A percentile compares a stretch with the other conserved stretches of the same genome.
These are phyloP conservation scores for Sebastes nivosus DNA, from an alignment of 2,797 vertebrate genomes.

Conservation along the genomic window DNA sequence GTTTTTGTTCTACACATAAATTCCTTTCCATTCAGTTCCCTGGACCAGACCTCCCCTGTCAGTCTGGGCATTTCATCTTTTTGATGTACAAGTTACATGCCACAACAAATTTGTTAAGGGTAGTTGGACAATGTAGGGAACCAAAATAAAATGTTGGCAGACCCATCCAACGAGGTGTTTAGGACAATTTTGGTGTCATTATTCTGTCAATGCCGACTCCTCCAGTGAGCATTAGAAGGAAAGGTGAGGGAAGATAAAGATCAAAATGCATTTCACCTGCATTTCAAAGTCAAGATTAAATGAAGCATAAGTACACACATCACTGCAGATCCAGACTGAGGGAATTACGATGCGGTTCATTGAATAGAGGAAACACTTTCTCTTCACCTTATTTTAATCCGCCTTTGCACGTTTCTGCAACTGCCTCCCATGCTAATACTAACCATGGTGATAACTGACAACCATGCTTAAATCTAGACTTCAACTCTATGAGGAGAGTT, in stretches of 20 bases:
- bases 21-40: neutral
- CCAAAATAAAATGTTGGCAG: slow-evolving; percentile 2
- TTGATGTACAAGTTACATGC: neutral
- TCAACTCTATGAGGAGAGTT: slow-evolving; percentile 33
- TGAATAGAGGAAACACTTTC: slow-evolving; percentile 44
- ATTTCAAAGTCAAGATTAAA: slow-evolving; percentile 57
- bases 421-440: slow-evolving; percentile 44
- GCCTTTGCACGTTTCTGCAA: slow-evolving; percentile 11
- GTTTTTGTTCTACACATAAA: neutral
- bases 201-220: slow-evolving; percentile 18
- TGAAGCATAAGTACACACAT: slow-evolving; percentile 50
- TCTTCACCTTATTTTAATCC: slow-evolving; percentile 36
- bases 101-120: slow-evolving; percentile 6
- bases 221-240: slow-evolving; percentile 16
- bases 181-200: slow-evolving; percentile 11
- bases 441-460: slow-evolving; percentile 34
- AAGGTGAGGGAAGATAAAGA: slow-evolving; percentile 28
- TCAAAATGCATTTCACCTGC: slow-evolving; percentile 39
- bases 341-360: slow-evolving; percentile 40
- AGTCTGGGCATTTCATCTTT: neutral
- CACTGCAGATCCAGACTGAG: slow-evolving; percentile 48
- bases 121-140: neutral
- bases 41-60: neutral
- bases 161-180: slow-evolving; percentile 7
- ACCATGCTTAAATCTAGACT: slow-evolving; percentile 38